phyloP scores from a whole-genome alignment of 2,888 invertebrate genomes.

The Agonopterix arenella region DNA sequence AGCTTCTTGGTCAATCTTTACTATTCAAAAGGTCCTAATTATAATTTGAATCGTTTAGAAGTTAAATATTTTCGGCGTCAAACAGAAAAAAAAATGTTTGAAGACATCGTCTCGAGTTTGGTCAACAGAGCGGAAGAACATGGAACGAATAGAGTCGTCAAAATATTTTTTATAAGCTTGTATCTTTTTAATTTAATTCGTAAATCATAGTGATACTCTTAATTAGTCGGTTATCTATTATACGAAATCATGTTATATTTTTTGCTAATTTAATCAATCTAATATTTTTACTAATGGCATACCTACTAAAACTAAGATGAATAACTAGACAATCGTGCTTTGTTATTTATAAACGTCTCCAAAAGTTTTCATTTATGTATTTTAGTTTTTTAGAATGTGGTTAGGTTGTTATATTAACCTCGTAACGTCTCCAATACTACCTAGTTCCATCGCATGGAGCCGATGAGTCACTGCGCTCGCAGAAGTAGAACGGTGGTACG shows the following conservation, averaged over 20 bases:
- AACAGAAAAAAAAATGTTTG: conserved; percentile 64
- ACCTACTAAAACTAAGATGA: too few species aligned
- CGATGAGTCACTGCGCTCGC: conserved; percentile 51
- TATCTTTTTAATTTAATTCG: background rate
- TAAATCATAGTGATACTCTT: background rate
- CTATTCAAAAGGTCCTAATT: conserved; percentile 65
- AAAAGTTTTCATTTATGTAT: too few species aligned
- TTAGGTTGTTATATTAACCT: background rate
- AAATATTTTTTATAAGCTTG: background rate
- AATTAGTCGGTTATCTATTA: background rate
- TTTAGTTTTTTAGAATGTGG: too few species aligned
- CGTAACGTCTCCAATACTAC: conserved; percentile 30
- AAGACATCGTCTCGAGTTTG: conserved; percentile 66
- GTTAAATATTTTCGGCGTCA: conserved; percentile 70
- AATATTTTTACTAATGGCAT: too few species aligned
- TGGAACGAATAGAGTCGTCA: conserved; percentile 25
- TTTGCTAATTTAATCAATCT: too few species aligned
- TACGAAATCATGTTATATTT: background rate
- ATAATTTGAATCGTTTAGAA: conserved; percentile 72
- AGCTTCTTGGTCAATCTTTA: conserved; percentile 17
- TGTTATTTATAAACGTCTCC: too few species aligned
- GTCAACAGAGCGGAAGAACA: conserved; percentile 57
- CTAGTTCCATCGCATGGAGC: conserved; percentile 22
- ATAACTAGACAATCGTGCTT: too few species aligned
- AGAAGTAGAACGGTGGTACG: conserved; percentile 66